phyloP scores from a whole-genome alignment of 2,797 vertebrate genomes.

The Gobio occitaniae region DNA sequence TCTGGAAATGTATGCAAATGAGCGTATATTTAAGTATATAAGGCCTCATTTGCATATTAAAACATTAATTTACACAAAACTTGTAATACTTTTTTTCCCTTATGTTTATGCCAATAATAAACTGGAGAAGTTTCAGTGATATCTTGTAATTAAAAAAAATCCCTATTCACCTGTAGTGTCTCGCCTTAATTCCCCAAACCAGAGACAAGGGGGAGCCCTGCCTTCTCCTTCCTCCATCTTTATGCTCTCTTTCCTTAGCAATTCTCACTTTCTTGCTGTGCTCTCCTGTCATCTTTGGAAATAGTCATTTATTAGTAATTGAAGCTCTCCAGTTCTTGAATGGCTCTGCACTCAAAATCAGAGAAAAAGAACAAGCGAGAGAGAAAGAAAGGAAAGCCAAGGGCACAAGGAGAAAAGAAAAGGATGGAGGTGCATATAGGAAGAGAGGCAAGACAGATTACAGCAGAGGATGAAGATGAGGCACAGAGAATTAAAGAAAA shows the following conservation, averaged over 20 bases:
- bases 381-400: constrained; percentile 33
- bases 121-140: too few species aligned
- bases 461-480: constrained; percentile 44
- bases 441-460: constrained; percentile 30
- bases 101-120: too few species aligned
- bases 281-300: constrained; percentile 66
- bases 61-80: too few species aligned
- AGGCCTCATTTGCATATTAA: too few species aligned
- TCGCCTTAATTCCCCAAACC: constrained; percentile 10
- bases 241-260: background rate
- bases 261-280: background rate
- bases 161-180: too few species aligned
- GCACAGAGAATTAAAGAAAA: constrained; percentile 43
- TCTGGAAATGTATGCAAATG: too few species aligned
- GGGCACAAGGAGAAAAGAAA: constrained; percentile 9
- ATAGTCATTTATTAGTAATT: constrained; percentile 83
- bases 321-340: constrained; percentile 71
- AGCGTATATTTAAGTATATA: too few species aligned
- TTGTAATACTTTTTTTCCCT: too few species aligned
- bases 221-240: background rate
- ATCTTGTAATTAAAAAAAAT: too few species aligned
- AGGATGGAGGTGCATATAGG: constrained; percentile 23
- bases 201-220: constrained; percentile 12
- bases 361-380: constrained; percentile 24
- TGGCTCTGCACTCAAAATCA: constrained; percentile 34